Evolutionary conservation across 2,888 invertebrate species (phyloP).

Genomic region (Hedya salicella): DNA sequence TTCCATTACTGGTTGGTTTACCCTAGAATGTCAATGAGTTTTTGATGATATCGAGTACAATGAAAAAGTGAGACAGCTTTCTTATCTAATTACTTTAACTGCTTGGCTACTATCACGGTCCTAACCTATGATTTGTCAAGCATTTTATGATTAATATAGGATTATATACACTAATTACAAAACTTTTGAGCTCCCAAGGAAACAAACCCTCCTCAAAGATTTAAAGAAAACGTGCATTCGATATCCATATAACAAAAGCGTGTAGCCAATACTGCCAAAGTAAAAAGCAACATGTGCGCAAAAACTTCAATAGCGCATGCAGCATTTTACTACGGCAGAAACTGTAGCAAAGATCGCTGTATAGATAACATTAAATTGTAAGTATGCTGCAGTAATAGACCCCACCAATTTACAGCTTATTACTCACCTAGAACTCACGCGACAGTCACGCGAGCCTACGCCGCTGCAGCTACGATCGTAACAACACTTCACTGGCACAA

Average conservation of each 20-base stretch:
- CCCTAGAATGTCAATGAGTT: slow-evolving; percentile 21
- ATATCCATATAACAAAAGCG: slow-evolving; percentile 18
- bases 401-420: slow-evolving; percentile 19
- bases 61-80: slow-evolving; percentile 32
- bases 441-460: slow-evolving; percentile 33
- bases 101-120: slow-evolving; percentile 80
- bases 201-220: slow-evolving; percentile 46
- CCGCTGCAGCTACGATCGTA: slow-evolving; percentile 14
- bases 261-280: not conserved
- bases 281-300: slow-evolving; percentile 10
- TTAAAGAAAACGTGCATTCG: slow-evolving; percentile 16
- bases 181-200: slow-evolving; percentile 69
- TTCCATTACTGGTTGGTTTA: slow-evolving; percentile 16
- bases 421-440: slow-evolving; percentile 28
- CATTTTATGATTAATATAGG: slow-evolving; percentile 61
- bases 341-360: slow-evolving; percentile 22
- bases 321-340: not conserved
- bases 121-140: slow-evolving; percentile 79
- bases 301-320: not conserved
- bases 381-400: slow-evolving; percentile 37
- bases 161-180: slow-evolving; percentile 80
- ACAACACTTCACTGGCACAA: slow-evolving; percentile 17
- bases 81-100: slow-evolving; percentile 65
- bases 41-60: slow-evolving; percentile 29
- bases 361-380: slow-evolving; percentile 31